These are phyloP conservation scores for Agriopis marginaria DNA, from an alignment of 2,888 invertebrate genomes.

Conservation along the genomic window DNA sequence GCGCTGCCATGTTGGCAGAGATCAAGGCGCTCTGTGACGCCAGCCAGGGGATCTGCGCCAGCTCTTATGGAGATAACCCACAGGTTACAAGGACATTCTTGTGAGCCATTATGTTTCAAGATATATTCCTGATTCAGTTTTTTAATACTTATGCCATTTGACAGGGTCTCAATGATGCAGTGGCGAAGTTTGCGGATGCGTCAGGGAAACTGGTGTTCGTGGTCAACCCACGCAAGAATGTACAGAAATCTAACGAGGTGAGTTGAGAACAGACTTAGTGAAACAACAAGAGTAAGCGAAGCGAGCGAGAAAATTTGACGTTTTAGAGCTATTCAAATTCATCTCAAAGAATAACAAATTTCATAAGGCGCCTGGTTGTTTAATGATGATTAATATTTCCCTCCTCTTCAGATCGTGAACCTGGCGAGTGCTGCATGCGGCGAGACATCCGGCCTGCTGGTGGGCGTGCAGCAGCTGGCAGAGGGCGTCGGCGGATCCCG, in stretches of 20 bases:
- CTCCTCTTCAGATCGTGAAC: slow-evolving; percentile 52
- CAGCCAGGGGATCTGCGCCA: slow-evolving; percentile 46
- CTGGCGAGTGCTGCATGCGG: slow-evolving; percentile 54
- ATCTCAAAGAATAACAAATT: no score
- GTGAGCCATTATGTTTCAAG: background rate
- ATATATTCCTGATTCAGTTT: background rate
- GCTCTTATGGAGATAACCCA: slow-evolving; percentile 36
- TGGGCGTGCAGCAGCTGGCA: slow-evolving; percentile 53
- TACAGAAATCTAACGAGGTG: slow-evolving; percentile 56
- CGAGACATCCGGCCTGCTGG: slow-evolving; percentile 52
- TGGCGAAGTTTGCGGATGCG: slow-evolving; percentile 52
- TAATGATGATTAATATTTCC: background rate
- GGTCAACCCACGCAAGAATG: slow-evolving; percentile 50
- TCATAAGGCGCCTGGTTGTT: background rate
- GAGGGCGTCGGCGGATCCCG: slow-evolving; percentile 47
- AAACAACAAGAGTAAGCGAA: background rate
- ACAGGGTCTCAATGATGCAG: slow-evolving; percentile 51
- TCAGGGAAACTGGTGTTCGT: slow-evolving; percentile 54
- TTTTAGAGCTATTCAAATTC: no score
- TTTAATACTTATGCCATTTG: background rate
- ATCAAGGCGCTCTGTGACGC: slow-evolving; percentile 54
- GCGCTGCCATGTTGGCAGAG: slow-evolving; percentile 49
- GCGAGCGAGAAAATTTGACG: no score
- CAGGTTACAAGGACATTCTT: slow-evolving; percentile 33
- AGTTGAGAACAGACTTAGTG: slow-evolving; percentile 3